A percentile compares a stretch with the other conserved stretches of the same genome.
phyloP scores from a whole-genome alignment of 2,888 invertebrate genomes.

The Cosmopolites sordidus region DNA sequence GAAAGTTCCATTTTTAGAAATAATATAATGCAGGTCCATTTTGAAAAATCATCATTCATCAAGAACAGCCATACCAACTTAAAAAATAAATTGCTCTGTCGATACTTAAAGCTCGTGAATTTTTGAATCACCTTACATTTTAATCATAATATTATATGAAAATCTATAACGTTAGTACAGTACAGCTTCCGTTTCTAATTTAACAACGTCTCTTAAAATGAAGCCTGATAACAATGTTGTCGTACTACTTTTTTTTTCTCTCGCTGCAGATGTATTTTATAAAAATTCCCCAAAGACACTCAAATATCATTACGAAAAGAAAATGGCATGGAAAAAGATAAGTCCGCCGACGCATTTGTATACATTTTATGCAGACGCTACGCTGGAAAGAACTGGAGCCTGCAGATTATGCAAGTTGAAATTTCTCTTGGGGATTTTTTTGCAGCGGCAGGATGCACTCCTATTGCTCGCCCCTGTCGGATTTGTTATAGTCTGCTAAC shows the following conservation, averaged over 20 bases:
- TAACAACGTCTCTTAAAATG: too few species aligned
- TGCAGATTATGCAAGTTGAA: constrained; percentile 22
- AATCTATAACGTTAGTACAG: too few species aligned
- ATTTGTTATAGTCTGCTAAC: constrained; percentile 5
- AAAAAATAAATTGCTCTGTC: too few species aligned
- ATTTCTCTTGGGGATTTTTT: constrained; percentile 21
- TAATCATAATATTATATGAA: too few species aligned
- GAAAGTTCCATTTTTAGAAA: too few species aligned
- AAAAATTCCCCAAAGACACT: constrained; percentile 3
- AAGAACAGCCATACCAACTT: too few species aligned
- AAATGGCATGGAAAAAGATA: constrained; percentile 4
- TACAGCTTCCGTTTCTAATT: too few species aligned
- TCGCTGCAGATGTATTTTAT: background rate
- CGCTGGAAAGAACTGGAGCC: constrained; percentile 11
- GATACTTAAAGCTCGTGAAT: too few species aligned
- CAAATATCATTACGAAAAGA: constrained; percentile 6
- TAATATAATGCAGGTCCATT: too few species aligned
- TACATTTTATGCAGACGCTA: constrained; percentile 13
- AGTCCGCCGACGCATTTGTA: constrained; percentile 14
- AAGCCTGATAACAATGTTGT: too few species aligned
- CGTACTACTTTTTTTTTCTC: background rate
- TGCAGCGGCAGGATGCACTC: constrained; percentile 13
- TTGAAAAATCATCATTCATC: too few species aligned
- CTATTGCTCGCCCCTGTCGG: constrained; percentile 10
- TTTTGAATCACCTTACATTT: too few species aligned